Conservation (phyloP, 2,113 vertebrate species). For the Carassius auratus region DNA sequence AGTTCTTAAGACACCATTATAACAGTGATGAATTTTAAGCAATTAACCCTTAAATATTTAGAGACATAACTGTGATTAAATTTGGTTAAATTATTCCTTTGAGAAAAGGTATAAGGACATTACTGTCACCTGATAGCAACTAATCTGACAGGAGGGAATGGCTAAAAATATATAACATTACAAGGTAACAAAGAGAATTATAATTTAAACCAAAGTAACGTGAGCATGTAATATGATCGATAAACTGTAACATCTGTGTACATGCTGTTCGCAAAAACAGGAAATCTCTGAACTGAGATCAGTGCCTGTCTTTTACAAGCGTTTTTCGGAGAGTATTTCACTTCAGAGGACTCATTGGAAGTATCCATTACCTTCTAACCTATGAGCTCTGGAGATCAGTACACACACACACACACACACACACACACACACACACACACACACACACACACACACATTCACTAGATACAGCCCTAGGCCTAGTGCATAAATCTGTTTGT, state of each 20-base stretch:
- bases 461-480: conserved; percentile 40
- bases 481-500: conserved; percentile 41
- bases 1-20: too few species aligned
- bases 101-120: not conserved
- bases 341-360: conserved; percentile 54
- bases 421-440: too few species aligned
- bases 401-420: not conserved
- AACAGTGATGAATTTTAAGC: too few species aligned
- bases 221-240: conserved; percentile 65
- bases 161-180: not conserved
- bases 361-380: conserved; percentile 54
- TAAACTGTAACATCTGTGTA: conserved; percentile 60
- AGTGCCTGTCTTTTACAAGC: conserved; percentile 58
- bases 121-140: not conserved
- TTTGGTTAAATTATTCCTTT: not conserved
- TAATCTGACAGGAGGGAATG: conserved; percentile 26
- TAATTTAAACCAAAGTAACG: conserved; percentile 10
- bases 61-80: not conserved
- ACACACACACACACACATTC: too few species aligned
- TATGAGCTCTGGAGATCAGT: conserved; percentile 27
- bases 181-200: not conserved
- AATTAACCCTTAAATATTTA: too few species aligned
- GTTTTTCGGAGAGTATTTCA: conserved; percentile 32
- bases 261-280: conserved; percentile 60
- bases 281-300: conserved; percentile 62